Base-by-base conservation (phyloP, 1,140 invertebrate genomes). In the Notospermus geniculatus region DNA sequence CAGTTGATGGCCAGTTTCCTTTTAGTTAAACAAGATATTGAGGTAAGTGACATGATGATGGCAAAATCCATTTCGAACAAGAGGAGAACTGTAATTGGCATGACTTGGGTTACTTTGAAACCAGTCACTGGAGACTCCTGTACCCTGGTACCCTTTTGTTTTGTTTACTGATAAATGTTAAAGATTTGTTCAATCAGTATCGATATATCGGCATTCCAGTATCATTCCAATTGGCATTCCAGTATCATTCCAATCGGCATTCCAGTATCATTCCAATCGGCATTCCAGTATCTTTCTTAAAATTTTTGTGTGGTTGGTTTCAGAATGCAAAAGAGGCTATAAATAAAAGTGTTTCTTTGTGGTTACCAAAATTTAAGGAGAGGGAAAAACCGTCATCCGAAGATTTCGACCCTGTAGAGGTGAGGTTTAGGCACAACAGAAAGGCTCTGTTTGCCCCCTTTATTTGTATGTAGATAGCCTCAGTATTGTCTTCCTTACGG, bases 1-100 rank as follows among this genome's bases (percentile, higher is more conserved):
- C 81, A 82, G 56, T 63, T 77, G 28, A 71, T 75, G 59, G 80
- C 81, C 19, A 81, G 72, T 64, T 82, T 74, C 56, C 64, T 73
- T 13, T 59, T 83, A 23, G 72, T 75, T 32, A 77, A 76, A 68
- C 73, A 76, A n/a, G 67, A 79, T 52, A 68, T 68, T 67, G 67
- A 81, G 55, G 79, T 81, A 65, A 62, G 43, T 55, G 46, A 19
- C 46, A 7, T 4, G 9, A 27, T 19, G 46, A 50, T 5, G 46
- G 9, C 25, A n/a, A 19, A n/a, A n/a, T n/a, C n/a, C n/a, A n/a
- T n/a, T n/a, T n/a, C n/a, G n/a, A n/a, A n/a, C n/a, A n/a, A n/a
- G n/a, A n/a, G n/a, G n/a, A n/a, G n/a, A n/a, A n/a, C n/a, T n/a
- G n/a, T n/a, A n/a, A 43, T 19, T 19, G 19, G 39, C 19, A 13